phyloP scores from a whole-genome alignment of 2,888 invertebrate species.

The Chloroclystis v-ata region DNA sequence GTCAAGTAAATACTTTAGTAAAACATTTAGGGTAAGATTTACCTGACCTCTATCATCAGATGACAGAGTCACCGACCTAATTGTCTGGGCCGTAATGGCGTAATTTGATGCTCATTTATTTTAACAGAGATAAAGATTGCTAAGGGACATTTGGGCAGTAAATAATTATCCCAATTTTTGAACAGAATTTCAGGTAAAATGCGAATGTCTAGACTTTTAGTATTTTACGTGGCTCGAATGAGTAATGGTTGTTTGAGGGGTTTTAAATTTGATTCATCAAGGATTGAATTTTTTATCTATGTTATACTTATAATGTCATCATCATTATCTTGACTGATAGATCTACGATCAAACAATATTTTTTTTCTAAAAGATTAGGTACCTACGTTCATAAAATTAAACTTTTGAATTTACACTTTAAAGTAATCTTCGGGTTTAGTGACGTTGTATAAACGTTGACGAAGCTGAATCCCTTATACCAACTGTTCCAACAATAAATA shows the following conservation, averaged over 20 bases:
- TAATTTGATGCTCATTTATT: slow-evolving; percentile 24
- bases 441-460: no score
- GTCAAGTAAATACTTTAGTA: no score
- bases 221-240: background rate
- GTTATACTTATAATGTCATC: no score
- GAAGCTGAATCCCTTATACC: no score
- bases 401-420: no score
- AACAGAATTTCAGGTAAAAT: slow-evolving; percentile 7
- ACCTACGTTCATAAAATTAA: no score
- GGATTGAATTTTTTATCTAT: no score
- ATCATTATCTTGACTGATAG: no score
- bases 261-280: background rate
- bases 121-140: slow-evolving; percentile 17
- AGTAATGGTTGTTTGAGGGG: background rate
- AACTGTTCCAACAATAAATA: no score
- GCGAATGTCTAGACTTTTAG: background rate
- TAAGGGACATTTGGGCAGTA: slow-evolving; percentile 17
- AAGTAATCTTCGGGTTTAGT: no score
- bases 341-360: no score
- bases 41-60: slow-evolving; percentile 14
- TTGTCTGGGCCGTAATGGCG: slow-evolving; percentile 19
- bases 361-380: no score
- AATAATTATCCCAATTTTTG: slow-evolving; percentile 14
- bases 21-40: slow-evolving; percentile 3
- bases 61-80: slow-evolving; percentile 18